Evolutionary conservation across 2,113 vertebrate genomes (phyloP), one percentile per base, ranked within the genome.

Genomic region (Labeo catla): DNA sequence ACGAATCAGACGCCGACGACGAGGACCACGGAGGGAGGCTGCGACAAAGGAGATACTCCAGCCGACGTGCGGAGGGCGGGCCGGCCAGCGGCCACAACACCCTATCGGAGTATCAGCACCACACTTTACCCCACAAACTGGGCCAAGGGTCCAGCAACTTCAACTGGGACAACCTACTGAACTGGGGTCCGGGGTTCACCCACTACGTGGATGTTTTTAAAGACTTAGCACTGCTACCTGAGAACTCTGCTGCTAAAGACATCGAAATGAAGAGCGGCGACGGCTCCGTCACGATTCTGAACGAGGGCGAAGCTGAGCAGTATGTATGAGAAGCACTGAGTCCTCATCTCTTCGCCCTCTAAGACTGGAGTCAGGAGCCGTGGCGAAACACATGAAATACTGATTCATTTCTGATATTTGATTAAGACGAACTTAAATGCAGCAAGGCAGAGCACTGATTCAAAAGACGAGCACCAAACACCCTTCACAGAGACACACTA

Each of bases 151-250:
- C 96, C 0, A 96, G 96, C 61, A 95, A 89, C 89, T 99, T 99
- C 94, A 97, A 98, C 93, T 99, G 98, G 98, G 98, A 99, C 95
- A 97, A 94, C 92, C 96, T 99, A 78, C 94, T 99, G 94, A 98
- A 97, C 97, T 99, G 98, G 98, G 98, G 98, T 77, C 98, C 98
- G 0, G 98, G 98, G 28, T 99, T 99, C 57, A 97, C 96, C 88
- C 98, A 99, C 92, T 99, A 99, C 15, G 97, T 98, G 45, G 98
- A 99, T 47, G 98, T 99, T 89, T 99, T 99, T 93, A 97, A 98
- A 91, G 98, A 99, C 95, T 91, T 99, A 91, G 98, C 98, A 43
- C 95, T 96, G 39, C 97, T 99, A 76, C 98, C 98, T 0, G 98
- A 99, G 91, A 97, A 97, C 81, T 84, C 94, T 84, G 93, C 95